Evolutionary conservation across 2,888 invertebrate genomes (phyloP), one percentile per base, ranked within the genome.

Genomic region (Pyrrhosoma nymphula): DNA sequence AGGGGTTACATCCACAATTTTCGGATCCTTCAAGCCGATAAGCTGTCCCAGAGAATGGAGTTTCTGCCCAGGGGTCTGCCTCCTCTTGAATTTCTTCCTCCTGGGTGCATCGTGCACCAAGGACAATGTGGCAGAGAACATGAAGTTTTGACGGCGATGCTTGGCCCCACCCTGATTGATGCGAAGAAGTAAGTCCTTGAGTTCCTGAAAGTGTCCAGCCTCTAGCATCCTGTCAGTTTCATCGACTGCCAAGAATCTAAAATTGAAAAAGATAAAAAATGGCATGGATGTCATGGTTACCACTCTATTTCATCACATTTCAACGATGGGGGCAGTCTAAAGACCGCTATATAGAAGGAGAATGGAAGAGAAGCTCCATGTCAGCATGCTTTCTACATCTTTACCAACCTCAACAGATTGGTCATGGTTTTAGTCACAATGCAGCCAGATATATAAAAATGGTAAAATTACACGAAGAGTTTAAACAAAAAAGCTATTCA

Each of bases 171-270:
- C 96, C 82, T 98, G 98, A 96, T 98, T 98, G 14, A 99, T 97
- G 0, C 98, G 97, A 96, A 98, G 98, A 10, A 99, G 96, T 82
- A 99, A 97, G 26, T 98, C 98, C 47, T 98, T 98, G 3, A 99
- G 97, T 97, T 99, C 99, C 96, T 98, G 98, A 97, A 99, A 99
- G 97, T 99, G 99, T 0, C 99, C 99, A 96, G 98, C 98, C 96
- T 99, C 99, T 30, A 99, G 97, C 99, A 99, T 99, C 95, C 99
- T 98, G 97, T 99, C 99, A 0, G 99, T 99, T 97, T 99, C 99
- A 97, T 99, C 99, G 96, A 99, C 99, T 0, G 99, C 99, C 96
- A 99, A 97, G 97, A 98, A 99, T 96, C 99, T 99, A 96, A 16
- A 96, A 82, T 35, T 96, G 95, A 95, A 60, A 60, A 96, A 95